A percentile compares a stretch with the other conserved stretches of the same genome.
These are phyloP conservation scores for Mesorhabditis sp. DNA, from an alignment of 2,888 invertebrate species.

Conservation along the genomic window DNA sequence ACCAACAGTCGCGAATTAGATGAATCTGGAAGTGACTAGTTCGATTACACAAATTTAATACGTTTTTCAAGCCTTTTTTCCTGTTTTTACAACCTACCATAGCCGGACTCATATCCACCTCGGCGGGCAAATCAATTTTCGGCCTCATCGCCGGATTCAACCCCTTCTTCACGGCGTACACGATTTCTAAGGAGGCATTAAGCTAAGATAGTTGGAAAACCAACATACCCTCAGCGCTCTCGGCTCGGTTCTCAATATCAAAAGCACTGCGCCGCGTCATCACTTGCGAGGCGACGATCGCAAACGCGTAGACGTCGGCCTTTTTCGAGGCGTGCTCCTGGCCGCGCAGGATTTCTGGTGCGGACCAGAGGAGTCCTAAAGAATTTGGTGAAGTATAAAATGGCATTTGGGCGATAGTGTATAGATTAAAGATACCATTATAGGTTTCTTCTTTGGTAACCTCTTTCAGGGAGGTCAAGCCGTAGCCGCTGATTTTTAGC, in stretches of 20 bases:
- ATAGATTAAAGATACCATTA: not conserved
- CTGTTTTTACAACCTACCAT: conserved; percentile 17
- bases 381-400: not conserved
- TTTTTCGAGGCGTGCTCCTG: not conserved
- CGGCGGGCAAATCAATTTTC: conserved; percentile 28
- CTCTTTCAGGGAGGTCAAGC: conserved; percentile 10
- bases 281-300: conserved; percentile 48
- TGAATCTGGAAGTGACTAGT: conserved; percentile 25
- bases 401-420: not conserved
- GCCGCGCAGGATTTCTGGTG: conserved; percentile 45
- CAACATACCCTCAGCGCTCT: conserved; percentile 29
- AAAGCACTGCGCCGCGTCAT: conserved; percentile 46
- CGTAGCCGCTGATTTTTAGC: conserved; percentile 28
- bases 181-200: conserved; percentile 28
- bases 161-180: conserved; percentile 43
- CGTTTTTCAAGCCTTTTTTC: not conserved
- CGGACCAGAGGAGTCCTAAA: conserved; percentile 37
- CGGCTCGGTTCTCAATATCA: conserved; percentile 38
- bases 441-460: not conserved
- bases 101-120: conserved; percentile 31
- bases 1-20: conserved; percentile 48
- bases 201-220: not conserved
- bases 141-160: conserved; percentile 35
- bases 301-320: conserved; percentile 47
- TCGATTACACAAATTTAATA: not conserved